These are phyloP conservation scores for Ochropleura plecta DNA, from an alignment of 2,888 invertebrate genomes.

Conservation along the genomic window DNA sequence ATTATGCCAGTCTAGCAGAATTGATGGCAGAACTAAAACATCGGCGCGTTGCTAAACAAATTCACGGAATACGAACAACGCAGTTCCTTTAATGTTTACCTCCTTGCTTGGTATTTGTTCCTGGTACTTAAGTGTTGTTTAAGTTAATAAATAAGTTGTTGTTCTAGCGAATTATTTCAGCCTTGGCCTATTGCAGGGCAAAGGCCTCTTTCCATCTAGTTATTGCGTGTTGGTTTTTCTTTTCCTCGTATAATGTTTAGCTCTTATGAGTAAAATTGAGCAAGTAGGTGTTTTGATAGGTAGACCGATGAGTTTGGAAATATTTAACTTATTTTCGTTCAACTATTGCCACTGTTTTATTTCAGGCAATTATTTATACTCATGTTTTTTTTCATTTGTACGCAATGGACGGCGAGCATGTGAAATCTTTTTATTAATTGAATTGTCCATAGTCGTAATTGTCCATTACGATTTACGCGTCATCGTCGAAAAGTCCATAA, in stretches of 20 bases:
- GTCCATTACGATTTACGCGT: background rate
- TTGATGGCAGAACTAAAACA: conserved; percentile 43
- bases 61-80: conserved; percentile 59
- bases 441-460: conserved; percentile 14
- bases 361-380: background rate
- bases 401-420: conserved; percentile 11
- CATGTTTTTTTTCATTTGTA: conserved; percentile 4
- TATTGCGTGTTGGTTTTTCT: background rate
- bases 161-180: conserved; percentile 2
- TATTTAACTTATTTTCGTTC: background rate
- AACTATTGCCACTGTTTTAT: no score
- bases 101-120: conserved; percentile 23
- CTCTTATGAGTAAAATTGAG: background rate
- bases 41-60: conserved; percentile 40
- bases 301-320: background rate
- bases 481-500: background rate
- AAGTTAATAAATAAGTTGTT: conserved; percentile 8
- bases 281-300: background rate
- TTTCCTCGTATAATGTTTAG: background rate
- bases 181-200: background rate
- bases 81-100: conserved; percentile 39
- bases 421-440: conserved; percentile 14
- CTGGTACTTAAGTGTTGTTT: conserved; percentile 17
- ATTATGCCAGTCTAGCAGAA: conserved; percentile 35
- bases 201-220: background rate